These are phyloP conservation scores for Adela reaumurella DNA, from an alignment of 2,888 invertebrate species.

Conservation along the genomic window DNA sequence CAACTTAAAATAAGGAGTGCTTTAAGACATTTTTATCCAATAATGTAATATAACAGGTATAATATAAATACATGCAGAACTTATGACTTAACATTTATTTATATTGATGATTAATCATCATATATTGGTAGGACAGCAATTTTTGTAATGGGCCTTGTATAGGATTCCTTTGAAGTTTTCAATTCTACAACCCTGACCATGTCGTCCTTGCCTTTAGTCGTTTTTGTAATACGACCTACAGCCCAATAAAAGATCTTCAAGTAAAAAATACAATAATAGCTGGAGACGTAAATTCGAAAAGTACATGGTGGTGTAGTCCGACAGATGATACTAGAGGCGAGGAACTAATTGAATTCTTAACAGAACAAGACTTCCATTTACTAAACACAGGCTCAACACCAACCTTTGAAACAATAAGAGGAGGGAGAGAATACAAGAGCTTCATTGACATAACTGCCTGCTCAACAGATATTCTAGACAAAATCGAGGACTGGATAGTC, in stretches of 20 bases:
- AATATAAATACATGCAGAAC: too few relatives aligned
- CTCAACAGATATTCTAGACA: background rate
- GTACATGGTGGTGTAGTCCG: conserved; percentile 12
- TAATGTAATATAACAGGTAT: too few relatives aligned
- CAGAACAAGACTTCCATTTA: conserved; percentile 6
- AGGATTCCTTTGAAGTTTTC: background rate
- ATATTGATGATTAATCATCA: too few relatives aligned
- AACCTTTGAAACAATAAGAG: conserved; percentile 8
- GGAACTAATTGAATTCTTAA: conserved; percentile 2
- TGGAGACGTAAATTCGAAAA: conserved; percentile 13
- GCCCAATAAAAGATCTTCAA: too few relatives aligned
- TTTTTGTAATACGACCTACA: background rate
- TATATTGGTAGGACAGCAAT: too few relatives aligned
- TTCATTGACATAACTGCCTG: conserved; percentile 3
- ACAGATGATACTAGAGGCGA: conserved; percentile 9
- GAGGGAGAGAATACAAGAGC: conserved; percentile 8
- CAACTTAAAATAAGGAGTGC: too few relatives aligned
- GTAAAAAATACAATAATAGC: conserved; percentile 6
- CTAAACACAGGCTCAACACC: conserved; percentile 6
- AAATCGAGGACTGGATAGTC: conserved; percentile 4
- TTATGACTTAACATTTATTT: too few relatives aligned
- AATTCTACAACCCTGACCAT: background rate
- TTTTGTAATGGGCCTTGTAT: too few relatives aligned
- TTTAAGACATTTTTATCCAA: too few relatives aligned
- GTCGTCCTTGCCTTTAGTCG: background rate